These are phyloP conservation scores for Griposia aprilina DNA, from an alignment of 2,888 invertebrate genomes.

Conservation along the genomic window DNA sequence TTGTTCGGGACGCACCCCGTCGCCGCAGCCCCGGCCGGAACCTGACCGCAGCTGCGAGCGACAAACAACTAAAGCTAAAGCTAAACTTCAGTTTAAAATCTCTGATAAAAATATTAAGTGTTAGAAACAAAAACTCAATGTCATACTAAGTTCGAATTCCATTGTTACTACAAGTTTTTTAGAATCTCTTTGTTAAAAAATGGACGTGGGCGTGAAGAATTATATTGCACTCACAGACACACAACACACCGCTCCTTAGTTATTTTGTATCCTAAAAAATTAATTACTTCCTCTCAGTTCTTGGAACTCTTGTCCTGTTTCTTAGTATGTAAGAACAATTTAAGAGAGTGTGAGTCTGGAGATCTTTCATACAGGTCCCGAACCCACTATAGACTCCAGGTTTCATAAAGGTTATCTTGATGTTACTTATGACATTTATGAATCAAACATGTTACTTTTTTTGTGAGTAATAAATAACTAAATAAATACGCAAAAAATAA, in stretches of 20 bases:
- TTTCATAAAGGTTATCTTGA: neutral
- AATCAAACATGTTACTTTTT: neutral
- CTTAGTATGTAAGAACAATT: neutral
- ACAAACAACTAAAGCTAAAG: neutral
- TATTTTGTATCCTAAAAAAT: neutral
- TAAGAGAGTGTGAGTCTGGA: neutral
- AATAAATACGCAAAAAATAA: neutral
- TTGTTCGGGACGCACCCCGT: slow-evolving; percentile 75
- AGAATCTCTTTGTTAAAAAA: neutral
- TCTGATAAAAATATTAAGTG: too few species aligned
- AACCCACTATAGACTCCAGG: neutral
- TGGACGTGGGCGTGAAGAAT: too few species aligned
- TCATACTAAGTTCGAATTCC: neutral
- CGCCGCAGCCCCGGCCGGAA: slow-evolving; percentile 63
- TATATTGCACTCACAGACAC: neutral
- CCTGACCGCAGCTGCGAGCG: slow-evolving; percentile 36
- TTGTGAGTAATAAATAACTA: too few species aligned
- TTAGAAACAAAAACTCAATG: neutral
- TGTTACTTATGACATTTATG: neutral
- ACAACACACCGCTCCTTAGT: neutral
- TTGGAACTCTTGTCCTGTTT: neutral
- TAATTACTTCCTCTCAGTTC: too few species aligned
- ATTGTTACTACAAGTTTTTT: neutral
- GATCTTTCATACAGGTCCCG: neutral
- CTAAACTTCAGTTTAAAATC: too few species aligned